Conservation (phyloP, 23 tunicate genomes). For the Phallusia fumigata region DNA sequence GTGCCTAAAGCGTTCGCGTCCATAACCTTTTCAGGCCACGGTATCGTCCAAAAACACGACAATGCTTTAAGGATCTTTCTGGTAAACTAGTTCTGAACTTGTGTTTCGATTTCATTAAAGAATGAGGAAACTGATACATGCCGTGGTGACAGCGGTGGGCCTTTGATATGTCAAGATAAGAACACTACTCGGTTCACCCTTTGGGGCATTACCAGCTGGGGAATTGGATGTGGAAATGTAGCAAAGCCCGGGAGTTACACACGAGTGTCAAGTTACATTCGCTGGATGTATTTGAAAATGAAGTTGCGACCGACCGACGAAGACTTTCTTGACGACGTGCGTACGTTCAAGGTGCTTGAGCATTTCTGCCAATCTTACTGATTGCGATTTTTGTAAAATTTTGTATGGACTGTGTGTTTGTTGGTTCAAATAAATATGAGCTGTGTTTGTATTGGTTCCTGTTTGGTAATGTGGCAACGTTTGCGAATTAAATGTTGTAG, state of each 20-base stretch:
- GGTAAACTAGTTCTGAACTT: too few relatives aligned
- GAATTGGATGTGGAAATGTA: constrained; percentile 30
- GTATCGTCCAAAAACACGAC: too few relatives aligned
- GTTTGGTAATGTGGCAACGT: too few relatives aligned
- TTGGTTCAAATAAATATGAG: too few relatives aligned
- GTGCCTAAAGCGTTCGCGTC: too few relatives aligned
- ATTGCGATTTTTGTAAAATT: too few relatives aligned
- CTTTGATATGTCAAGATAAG: constrained; percentile 8
- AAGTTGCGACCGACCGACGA: background rate
- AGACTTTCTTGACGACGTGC: background rate
- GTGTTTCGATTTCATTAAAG: background rate
- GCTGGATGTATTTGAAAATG: constrained; percentile 18
- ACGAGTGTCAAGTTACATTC: constrained; percentile 17
- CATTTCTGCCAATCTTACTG: background rate
- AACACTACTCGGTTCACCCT: background rate
- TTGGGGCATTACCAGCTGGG: constrained; percentile 53
- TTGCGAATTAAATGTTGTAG: too few relatives aligned
- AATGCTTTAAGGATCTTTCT: too few relatives aligned
- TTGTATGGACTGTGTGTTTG: too few relatives aligned
- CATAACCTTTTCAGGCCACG: too few relatives aligned
- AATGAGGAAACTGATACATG: constrained; percentile 26
- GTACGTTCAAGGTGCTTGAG: background rate
- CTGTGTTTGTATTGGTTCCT: too few relatives aligned
- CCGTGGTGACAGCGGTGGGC: constrained; percentile 50
- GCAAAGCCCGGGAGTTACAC: constrained; percentile 37